These are phyloP conservation scores for Gobiocypris rarus DNA, from an alignment of 2,113 vertebrate genomes.

Conservation along the genomic window DNA sequence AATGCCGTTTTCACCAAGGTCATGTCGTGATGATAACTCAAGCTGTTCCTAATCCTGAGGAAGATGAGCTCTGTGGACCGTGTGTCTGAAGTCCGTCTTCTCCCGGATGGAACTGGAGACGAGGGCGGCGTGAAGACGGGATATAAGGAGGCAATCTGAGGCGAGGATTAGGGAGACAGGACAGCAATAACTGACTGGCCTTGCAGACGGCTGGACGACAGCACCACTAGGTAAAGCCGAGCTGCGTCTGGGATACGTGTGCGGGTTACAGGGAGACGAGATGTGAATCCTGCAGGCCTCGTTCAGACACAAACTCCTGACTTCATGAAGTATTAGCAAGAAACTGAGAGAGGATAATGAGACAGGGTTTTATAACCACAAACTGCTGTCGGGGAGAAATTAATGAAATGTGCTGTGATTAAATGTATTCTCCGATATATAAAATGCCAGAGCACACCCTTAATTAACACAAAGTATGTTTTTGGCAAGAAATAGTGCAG, in stretches of 20 bases:
- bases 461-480: conserved; percentile 47
- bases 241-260: background rate
- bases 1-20: background rate
- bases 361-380: background rate
- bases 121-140: background rate
- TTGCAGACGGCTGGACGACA: too few relatives aligned
- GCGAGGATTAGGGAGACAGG: background rate
- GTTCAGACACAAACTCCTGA: background rate
- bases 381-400: conserved; percentile 15
- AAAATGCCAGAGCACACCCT: background rate
- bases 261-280: background rate
- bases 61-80: background rate
- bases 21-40: background rate
- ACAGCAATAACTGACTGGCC: too few relatives aligned
- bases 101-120: background rate
- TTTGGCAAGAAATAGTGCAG: conserved; percentile 45
- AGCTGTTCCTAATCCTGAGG: background rate
- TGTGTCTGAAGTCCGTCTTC: background rate
- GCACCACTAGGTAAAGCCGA: background rate
- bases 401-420: background rate
- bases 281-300: background rate
- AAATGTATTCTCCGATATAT: conserved; percentile 32
- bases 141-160: conserved; percentile 7
- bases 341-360: background rate
- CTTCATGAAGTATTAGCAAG: background rate